Evolutionary conservation across 2,888 invertebrate species (phyloP).

Genomic region (Hemaris fuciformis): DNA sequence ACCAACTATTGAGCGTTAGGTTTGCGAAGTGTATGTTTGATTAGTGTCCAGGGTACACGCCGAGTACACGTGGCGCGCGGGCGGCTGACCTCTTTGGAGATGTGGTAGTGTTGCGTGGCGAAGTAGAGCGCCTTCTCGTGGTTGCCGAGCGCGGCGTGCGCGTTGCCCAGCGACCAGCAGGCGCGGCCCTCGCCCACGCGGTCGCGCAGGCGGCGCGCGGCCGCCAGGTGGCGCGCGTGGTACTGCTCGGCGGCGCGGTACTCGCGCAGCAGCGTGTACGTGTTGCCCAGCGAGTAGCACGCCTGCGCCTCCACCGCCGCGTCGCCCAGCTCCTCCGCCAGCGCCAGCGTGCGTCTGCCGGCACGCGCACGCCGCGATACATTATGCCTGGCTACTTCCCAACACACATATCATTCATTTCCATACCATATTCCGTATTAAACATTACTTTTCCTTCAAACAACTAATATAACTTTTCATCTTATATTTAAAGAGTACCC

Average conservation of each 20-base stretch:
- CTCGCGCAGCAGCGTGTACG: conserved; percentile 95
- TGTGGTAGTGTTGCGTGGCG: conserved; percentile 92
- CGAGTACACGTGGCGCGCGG: too few relatives aligned
- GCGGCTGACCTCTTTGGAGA: conserved; percentile 94
- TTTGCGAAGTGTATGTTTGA: too few relatives aligned
- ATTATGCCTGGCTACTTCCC: too few relatives aligned
- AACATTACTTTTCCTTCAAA: too few relatives aligned
- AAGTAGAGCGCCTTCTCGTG: conserved; percentile 96
- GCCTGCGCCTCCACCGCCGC: conserved; percentile 98
- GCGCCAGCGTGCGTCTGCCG: conserved; percentile 89
- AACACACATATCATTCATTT: too few relatives aligned
- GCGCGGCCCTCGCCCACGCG: conserved; percentile 95
- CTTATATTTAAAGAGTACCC: too few relatives aligned
- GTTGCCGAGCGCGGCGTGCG: conserved; percentile 95
- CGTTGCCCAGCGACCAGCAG: conserved; percentile 98
- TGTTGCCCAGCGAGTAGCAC: conserved; percentile 98
- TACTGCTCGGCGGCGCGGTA: conserved; percentile 96
- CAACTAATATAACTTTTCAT: too few relatives aligned
- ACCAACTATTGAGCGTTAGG: too few relatives aligned
- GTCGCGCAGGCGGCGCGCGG: conserved; percentile 91
- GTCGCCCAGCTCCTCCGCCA: conserved; percentile 96
- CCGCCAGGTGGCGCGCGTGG: conserved; percentile 93
- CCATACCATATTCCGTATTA: too few relatives aligned
- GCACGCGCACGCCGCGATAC: not conserved
- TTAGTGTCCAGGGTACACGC: too few relatives aligned